These are phyloP conservation scores for Polymixis flavicincta DNA, from an alignment of 2,888 invertebrate species.

Conservation along the genomic window DNA sequence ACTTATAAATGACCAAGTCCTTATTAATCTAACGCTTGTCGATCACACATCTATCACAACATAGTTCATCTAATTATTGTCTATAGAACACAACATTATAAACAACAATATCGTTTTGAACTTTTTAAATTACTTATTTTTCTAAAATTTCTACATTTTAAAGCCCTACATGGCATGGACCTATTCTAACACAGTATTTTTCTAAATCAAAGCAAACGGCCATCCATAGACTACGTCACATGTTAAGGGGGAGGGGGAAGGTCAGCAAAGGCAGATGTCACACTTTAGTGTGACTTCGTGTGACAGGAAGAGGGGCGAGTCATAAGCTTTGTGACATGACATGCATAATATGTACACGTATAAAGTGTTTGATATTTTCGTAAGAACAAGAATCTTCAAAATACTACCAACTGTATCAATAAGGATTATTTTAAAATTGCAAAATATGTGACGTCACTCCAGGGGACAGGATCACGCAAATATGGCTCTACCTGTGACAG, in stretches of 20 bases:
- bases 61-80: conserved; percentile 42
- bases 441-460: neutral
- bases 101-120: conserved; percentile 33
- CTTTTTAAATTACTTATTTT: conserved; percentile 12
- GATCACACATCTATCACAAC: conserved; percentile 69
- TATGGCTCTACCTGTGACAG: neutral
- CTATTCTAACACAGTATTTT: neutral
- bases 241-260: neutral
- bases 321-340: neutral
- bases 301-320: neutral
- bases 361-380: no score
- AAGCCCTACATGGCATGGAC: neutral
- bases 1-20: conserved; percentile 33
- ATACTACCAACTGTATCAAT: neutral
- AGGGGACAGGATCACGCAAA: neutral
- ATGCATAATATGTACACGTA: no score
- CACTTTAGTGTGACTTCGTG: neutral
- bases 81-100: conserved; percentile 35
- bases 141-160: neutral
- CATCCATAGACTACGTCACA: conserved; percentile 7
- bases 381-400: neutral
- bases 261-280: neutral
- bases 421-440: neutral
- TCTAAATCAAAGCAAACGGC: neutral
- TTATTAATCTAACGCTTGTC: conserved; percentile 46